These are phyloP conservation scores for Trypoxylus dichotomus DNA, from an alignment of 1,140 invertebrate genomes.

Conservation along the genomic window DNA sequence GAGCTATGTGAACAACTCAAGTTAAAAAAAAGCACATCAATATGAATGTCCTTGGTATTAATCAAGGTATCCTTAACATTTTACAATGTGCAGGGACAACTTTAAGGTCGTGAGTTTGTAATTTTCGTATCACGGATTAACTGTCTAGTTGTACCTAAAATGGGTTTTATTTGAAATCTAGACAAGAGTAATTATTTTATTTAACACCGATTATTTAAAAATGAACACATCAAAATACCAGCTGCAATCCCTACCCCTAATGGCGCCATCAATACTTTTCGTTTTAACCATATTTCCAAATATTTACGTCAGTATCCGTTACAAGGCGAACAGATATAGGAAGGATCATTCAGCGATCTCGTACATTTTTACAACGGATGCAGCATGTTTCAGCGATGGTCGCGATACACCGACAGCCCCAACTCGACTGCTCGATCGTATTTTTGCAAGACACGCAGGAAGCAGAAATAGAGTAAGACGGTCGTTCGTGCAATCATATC, in stretches of 20 bases:
- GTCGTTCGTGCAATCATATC: background rate
- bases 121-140: background rate
- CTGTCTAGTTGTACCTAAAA: conserved; percentile 27
- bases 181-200: too few species aligned
- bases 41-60: background rate
- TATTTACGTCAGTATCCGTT: background rate
- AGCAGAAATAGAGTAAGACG: background rate
- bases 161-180: background rate
- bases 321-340: background rate
- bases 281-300: background rate
- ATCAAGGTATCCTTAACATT: background rate
- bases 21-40: background rate
- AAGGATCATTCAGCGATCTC: background rate
- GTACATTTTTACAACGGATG: background rate
- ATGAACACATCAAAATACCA: too few species aligned
- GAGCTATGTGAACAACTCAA: background rate
- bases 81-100: background rate
- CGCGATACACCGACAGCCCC: background rate
- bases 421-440: background rate
- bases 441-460: background rate
- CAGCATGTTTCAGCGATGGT: background rate
- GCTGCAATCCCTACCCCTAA: too few species aligned
- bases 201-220: too few species aligned
- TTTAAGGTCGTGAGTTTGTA: background rate
- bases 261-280: background rate